Conservation (phyloP, 2,113 vertebrate genomes). For the Penelope pileata region DNA sequence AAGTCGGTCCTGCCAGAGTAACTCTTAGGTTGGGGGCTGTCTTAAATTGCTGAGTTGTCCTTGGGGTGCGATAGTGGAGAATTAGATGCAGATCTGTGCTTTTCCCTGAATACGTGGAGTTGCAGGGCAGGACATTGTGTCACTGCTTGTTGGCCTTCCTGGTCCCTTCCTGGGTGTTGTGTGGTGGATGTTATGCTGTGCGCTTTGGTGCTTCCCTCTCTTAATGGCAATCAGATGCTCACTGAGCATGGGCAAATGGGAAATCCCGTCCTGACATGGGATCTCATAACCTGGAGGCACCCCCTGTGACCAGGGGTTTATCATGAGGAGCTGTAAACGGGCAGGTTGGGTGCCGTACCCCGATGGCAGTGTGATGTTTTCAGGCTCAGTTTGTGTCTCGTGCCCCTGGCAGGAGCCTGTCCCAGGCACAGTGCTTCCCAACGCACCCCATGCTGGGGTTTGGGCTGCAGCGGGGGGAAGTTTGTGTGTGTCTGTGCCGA, state of each 20-base stretch:
- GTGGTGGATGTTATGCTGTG: not conserved
- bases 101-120: not conserved
- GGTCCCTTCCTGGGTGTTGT: not conserved
- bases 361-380: not conserved
- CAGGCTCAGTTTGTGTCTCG: not conserved
- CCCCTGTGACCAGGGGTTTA: not conserved
- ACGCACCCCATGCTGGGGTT: not conserved
- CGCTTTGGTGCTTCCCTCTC: not conserved
- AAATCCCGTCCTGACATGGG: not conserved
- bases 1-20: rapidly evolving
- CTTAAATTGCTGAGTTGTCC: not conserved
- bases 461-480: rapidly evolving
- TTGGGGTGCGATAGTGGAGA: not conserved
- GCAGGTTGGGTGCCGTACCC: not conserved
- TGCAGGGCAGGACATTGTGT: not conserved
- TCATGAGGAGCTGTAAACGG: not conserved
- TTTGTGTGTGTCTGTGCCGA: no score
- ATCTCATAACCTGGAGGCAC: not conserved
- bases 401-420: not conserved
- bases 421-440: not conserved
- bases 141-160: rapidly evolving
- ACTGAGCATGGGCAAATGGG: not conserved
- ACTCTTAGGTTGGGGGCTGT: not conserved
- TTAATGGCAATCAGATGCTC: not conserved
- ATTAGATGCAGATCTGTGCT: not conserved